Percentiles rank a stretch among this genome's conserved stretches.
phyloP scores from a whole-genome alignment of 2,888 invertebrate species.

The Leucoma salicis region DNA sequence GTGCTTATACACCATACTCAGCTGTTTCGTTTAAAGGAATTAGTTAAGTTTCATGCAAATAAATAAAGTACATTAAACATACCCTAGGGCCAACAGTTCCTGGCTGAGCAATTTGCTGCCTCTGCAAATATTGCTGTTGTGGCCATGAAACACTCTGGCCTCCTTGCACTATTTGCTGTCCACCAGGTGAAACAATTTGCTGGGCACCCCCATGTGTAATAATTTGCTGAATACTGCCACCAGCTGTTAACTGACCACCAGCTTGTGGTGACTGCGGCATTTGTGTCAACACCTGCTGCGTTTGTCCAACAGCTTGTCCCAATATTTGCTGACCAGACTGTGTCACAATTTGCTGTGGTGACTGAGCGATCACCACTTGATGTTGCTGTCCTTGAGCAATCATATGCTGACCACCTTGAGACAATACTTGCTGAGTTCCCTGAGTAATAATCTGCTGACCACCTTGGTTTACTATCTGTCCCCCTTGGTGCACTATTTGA shows the following conservation, averaged over 20 bases:
- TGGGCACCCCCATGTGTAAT: slow-evolving; percentile 76
- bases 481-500: slow-evolving; percentile 75
- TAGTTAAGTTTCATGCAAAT: no score
- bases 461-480: slow-evolving; percentile 70
- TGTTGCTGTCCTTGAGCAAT: slow-evolving; percentile 74
- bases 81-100: slow-evolving; percentile 77
- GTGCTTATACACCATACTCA: no score
- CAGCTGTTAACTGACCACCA: slow-evolving; percentile 50
- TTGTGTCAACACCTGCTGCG: slow-evolving; percentile 69
- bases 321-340: slow-evolving; percentile 76
- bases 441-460: slow-evolving; percentile 72
- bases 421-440: slow-evolving; percentile 68
- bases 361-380: slow-evolving; percentile 74
- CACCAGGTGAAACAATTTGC: slow-evolving; percentile 73
- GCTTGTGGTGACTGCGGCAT: slow-evolving; percentile 71
- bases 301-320: slow-evolving; percentile 65
- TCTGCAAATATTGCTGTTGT: slow-evolving; percentile 75
- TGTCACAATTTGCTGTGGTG: slow-evolving; percentile 74
- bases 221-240: slow-evolving; percentile 75
- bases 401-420: slow-evolving; percentile 76
- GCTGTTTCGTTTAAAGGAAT: no score
- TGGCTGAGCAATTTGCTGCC: slow-evolving; percentile 78
- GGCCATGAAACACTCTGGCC: slow-evolving; percentile 76
- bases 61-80: slow-evolving; percentile 24
- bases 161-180: slow-evolving; percentile 71